These are phyloP conservation scores for Jordanella pulchra DNA, from an alignment of 2,797 vertebrate species.

Conservation along the genomic window DNA sequence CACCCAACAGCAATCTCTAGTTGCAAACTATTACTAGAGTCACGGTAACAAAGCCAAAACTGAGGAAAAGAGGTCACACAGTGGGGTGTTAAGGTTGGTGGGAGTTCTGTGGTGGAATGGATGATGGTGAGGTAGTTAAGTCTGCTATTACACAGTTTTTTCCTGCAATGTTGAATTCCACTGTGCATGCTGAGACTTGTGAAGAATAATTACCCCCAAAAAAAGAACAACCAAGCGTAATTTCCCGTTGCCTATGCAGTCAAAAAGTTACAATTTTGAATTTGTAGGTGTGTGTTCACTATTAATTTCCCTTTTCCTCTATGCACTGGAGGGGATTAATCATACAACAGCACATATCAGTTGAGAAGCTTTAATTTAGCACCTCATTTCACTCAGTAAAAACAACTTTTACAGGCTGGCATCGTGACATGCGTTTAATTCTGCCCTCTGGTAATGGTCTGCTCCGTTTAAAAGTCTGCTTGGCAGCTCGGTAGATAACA, in stretches of 20 bases:
- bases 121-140: constrained; percentile 14
- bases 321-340: constrained; percentile 45
- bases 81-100: constrained; percentile 39
- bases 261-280: constrained; percentile 8
- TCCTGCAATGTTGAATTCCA: constrained; percentile 38
- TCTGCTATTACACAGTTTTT: constrained; percentile 3
- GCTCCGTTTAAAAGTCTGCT: constrained; percentile 75
- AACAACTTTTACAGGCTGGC: constrained; percentile 77
- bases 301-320: constrained; percentile 26
- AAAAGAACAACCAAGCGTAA: constrained; percentile 37
- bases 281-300: constrained; percentile 17
- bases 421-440: constrained; percentile 75
- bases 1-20: constrained; percentile 67
- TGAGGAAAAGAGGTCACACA: constrained; percentile 62
- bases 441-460: constrained; percentile 73
- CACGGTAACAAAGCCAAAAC: constrained; percentile 59
- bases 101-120: constrained; percentile 21
- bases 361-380: constrained; percentile 78
- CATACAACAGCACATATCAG: constrained; percentile 53
- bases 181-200: constrained; percentile 49
- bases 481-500: constrained; percentile 78
- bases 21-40: constrained; percentile 67
- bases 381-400: constrained; percentile 78
- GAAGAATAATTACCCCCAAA: constrained; percentile 45
- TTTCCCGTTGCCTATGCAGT: constrained; percentile 31